Evolutionary conservation across 30 jellyfish, hydroid and myxozoan genomes (phyloP), one percentile per base, ranked within the genome.

Genomic region (Pelagia noctiluca): DNA sequence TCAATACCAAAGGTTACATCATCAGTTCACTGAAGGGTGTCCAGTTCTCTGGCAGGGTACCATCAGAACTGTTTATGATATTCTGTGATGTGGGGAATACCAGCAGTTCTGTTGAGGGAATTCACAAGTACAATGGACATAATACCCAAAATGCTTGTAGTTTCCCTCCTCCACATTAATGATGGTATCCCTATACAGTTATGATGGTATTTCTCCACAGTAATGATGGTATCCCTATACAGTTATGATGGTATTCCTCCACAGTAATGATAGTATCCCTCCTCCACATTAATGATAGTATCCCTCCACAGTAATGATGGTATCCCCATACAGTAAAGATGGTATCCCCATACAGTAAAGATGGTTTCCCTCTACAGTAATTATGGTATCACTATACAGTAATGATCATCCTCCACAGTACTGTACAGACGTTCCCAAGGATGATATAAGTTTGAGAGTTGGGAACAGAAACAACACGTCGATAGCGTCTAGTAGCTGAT

Each of bases 221-320:
- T 42, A 42, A 8, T 42, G 57, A 42, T 42, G 57, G 8, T 42
- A 42, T 42, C 57, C 57, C 57, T 42, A 8, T 16, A 42, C 57
- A 42, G 57, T 42, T 5, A 8, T 42, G 57, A 42, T 42, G 57
- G 8, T 42, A 42, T 42, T 16, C 57, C 57, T 42, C 57, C 57
- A 42, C 57, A 5, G 57, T 42, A 42, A 8, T 42, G 57, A 42
- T 42, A 16, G 8, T 42, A 42, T 42, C 57, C 57, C 57, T 42
- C 57, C 57, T 42, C 57, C 57, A 42, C 57, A 5, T 8, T 42
- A 42, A 8, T 42, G 57, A 42, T 42, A 16, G 8, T 42, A 42
- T 42, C 57, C 57, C 57, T 42, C 57, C 57, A 42, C 57, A 42
- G 57, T 42, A 42, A 8, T 42, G 57, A 42, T 42, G 57, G 8